Evolutionary conservation across 2,888 invertebrate species (phyloP).

Genomic region (Hypena proboscidalis): DNA sequence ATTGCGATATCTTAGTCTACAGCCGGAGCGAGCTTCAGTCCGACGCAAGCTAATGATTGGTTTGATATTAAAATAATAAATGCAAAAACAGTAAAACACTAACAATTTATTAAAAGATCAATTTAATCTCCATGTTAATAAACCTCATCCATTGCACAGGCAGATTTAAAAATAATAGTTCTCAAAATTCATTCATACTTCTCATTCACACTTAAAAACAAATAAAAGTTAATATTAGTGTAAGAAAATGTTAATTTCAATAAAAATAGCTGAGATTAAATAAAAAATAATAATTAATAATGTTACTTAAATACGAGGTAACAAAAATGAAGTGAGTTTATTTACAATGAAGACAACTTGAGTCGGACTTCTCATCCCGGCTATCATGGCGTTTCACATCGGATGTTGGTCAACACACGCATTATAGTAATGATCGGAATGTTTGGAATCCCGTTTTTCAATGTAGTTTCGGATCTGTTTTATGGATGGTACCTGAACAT

Average conservation of each 20-base stretch:
- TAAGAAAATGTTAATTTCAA: neutral
- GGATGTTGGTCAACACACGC: too few relatives aligned
- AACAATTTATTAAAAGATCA: neutral
- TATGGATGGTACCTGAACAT: too few relatives aligned
- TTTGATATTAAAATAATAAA: constrained; percentile 2
- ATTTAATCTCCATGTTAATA: neutral
- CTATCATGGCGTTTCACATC: too few relatives aligned
- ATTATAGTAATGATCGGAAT: too few relatives aligned
- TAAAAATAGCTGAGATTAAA: constrained; percentile 7
- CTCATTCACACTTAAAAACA: constrained; percentile 5
- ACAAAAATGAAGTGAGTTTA: constrained; percentile 28
- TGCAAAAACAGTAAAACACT: constrained; percentile 1
- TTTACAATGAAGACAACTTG: constrained; percentile 38
- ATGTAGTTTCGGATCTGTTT: too few relatives aligned
- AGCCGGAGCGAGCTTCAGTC: constrained; percentile 44
- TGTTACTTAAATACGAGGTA: constrained; percentile 20
- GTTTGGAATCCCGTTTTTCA: too few relatives aligned
- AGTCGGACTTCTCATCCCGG: constrained; percentile 32
- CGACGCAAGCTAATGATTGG: constrained; percentile 17
- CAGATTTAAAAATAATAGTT: neutral
- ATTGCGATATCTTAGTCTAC: constrained; percentile 39
- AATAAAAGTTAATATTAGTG: constrained; percentile 1
- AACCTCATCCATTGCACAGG: neutral
- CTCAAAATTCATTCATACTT: constrained; percentile 2
- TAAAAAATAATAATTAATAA: constrained; percentile 39